Base-by-base conservation (phyloP, 2,113 vertebrate genomes). In the Gorsachius goisagi region DNA sequence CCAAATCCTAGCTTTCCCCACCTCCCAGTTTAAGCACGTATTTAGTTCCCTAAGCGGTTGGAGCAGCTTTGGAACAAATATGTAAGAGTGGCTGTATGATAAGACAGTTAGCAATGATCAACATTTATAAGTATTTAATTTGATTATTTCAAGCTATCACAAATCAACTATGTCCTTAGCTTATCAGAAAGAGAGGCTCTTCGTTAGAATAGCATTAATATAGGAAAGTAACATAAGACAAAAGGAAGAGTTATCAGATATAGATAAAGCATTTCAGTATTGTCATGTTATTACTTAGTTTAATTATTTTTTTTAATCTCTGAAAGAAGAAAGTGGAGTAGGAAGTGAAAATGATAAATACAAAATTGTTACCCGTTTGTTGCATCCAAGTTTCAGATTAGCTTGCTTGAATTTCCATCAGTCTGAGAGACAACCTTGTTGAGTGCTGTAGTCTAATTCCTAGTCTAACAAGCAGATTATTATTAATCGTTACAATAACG, bases 291-390 rank as follows among this genome's bases (percentile, higher is more conserved):
- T 45, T 89, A 9, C 26, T 52, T 69, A 27, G 24, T 68, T 79
- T 85, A 92, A 82, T 94, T 85, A n/a, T 44, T 81, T 79, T 67
- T 92, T 89, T 86, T 91, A 28, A 86, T 89, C 79, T 69, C 27
- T 39, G 9, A 45, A 81, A 89, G 33, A 73, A 77, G 80, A 66
- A 15, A 37, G 37, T 63, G 32, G 72, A 74, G 9, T 41, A 4
- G 15, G 21, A 92, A 91, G 59, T 78, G 52, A 85, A 94, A 94
- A 67, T 71, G 16, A 14, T 69, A 87, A 66, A 35, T 81, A 49
- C 28, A 84, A 77, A 91, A 89, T 62, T 82, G 8, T 50, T 91
- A 24, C 6, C 3, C 53, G 8, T 67, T 88, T 76, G 22, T 80
- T 93, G 44, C 66, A 56, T 87, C 11, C 35, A 28, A 66, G 13